Percentiles rank a stretch among this genome's conserved stretches.
phyloP scores from a whole-genome alignment of 2,888 invertebrate genomes.

The Syrista parreyssii region DNA sequence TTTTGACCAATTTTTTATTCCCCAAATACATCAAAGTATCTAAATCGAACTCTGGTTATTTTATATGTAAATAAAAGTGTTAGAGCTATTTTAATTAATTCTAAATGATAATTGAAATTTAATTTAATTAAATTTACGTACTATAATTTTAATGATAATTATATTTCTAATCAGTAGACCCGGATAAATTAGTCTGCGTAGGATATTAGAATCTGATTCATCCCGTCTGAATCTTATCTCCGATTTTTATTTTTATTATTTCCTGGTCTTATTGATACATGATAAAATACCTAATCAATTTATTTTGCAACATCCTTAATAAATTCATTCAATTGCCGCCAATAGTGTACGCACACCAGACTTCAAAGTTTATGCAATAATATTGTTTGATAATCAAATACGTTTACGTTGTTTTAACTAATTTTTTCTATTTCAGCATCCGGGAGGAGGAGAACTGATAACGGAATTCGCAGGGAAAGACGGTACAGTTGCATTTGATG shows the following conservation, averaged over 20 bases:
- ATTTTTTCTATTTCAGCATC: conserved; percentile 70
- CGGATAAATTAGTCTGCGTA: not conserved
- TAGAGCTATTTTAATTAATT: not conserved
- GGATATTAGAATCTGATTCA: not conserved
- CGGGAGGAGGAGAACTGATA: conserved; percentile 75
- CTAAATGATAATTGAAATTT: not conserved
- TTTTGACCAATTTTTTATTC: not conserved
- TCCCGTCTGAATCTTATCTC: too few relatives aligned
- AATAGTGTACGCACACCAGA: not conserved
- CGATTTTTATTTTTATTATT: too few relatives aligned
- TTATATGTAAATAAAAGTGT: not conserved
- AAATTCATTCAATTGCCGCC: not conserved
- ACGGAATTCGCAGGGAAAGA: conserved; percentile 76
- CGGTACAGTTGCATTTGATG: conserved; percentile 74
- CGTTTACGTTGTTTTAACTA: not conserved
- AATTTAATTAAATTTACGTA: not conserved
- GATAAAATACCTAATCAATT: not conserved
- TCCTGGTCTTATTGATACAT: not conserved
- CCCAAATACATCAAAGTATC: not conserved
- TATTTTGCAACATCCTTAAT: not conserved
- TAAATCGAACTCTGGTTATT: not conserved
- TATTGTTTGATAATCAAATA: not conserved
- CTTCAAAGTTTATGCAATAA: not conserved
- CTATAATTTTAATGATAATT: not conserved
- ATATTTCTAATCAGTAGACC: not conserved